A percentile compares a stretch with the other conserved stretches of the same genome.
These are phyloP conservation scores for Drosophila suzukii DNA, from an alignment of 1,140 invertebrate genomes.

Conservation along the genomic window DNA sequence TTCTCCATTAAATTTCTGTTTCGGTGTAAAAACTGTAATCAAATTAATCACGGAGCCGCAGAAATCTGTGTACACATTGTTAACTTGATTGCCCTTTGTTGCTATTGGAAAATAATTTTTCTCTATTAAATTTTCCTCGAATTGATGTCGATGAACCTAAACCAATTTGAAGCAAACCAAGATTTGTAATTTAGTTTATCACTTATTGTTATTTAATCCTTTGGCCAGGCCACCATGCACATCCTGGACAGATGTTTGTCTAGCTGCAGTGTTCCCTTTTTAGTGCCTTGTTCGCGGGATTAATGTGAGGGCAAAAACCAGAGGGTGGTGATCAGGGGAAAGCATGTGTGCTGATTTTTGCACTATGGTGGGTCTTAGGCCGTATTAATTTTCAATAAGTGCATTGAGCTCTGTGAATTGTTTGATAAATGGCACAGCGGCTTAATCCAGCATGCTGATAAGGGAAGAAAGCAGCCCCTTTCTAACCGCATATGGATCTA, in stretches of 20 bases:
- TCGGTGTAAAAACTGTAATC: conserved; percentile 53
- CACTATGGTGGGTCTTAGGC: conserved; percentile 72
- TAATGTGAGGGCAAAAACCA: conserved; percentile 36
- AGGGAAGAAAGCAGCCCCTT: not conserved
- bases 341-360: conserved; percentile 77
- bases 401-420: conserved; percentile 68
- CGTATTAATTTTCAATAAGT: conserved; percentile 82
- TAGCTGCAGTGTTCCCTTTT: conserved; percentile 23
- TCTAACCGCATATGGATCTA: not conserved
- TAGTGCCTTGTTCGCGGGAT: conserved; percentile 76
- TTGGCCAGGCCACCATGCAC: conserved; percentile 42
- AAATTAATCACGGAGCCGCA: conserved; percentile 57
- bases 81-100: conserved; percentile 39
- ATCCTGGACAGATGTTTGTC: conserved; percentile 63
- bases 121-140: conserved; percentile 47
- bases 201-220: conserved; percentile 74
- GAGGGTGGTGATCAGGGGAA: conserved; percentile 14
- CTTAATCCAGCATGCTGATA: conserved; percentile 31
- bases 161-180: not conserved
- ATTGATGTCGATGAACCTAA: not conserved
- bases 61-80: conserved; percentile 74
- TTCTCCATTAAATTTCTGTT: conserved; percentile 20
- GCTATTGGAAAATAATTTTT: conserved; percentile 67
- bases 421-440: conserved; percentile 72
- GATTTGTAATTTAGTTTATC: conserved; percentile 37